Evolutionary conservation across 2,797 vertebrate species (phyloP).

Genomic region (Catamblyrhynchus diadema): DNA sequence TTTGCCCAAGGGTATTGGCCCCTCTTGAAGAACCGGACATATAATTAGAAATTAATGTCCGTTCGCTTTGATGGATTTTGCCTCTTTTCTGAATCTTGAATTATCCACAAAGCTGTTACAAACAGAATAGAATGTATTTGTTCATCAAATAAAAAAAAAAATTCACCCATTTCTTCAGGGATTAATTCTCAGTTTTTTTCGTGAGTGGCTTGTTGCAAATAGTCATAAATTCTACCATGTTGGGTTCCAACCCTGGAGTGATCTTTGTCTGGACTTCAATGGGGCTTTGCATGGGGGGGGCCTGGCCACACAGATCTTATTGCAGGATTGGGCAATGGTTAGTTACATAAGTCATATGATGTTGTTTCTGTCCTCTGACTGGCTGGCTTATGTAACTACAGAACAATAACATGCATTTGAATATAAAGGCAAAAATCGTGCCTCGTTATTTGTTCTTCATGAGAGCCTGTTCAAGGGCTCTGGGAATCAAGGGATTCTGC

Average conservation of each 20-base stretch:
- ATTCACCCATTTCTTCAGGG: slow-evolving; percentile 50
- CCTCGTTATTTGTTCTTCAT: not conserved
- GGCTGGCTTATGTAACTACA: slow-evolving; percentile 60
- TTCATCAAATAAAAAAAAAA: slow-evolving; percentile 18
- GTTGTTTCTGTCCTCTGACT: slow-evolving; percentile 50
- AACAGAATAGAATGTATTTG: slow-evolving; percentile 65
- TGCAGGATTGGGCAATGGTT: slow-evolving; percentile 56
- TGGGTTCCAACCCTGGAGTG: slow-evolving; percentile 48
- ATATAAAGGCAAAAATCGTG: slow-evolving; percentile 54
- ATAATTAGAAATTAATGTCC: slow-evolving; percentile 66
- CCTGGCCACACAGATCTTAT: slow-evolving; percentile 64
- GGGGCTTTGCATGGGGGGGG: slow-evolving; percentile 47
- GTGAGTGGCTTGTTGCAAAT: slow-evolving; percentile 47
- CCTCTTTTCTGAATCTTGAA: slow-evolving; percentile 50
- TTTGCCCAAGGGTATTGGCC: slow-evolving; percentile 26
- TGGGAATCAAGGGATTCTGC: not conserved
- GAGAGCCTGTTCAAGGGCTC: not conserved
- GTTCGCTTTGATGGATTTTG: slow-evolving; percentile 55
- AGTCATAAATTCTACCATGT: slow-evolving; percentile 61
- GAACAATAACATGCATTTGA: slow-evolving; percentile 51
- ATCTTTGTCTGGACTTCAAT: slow-evolving; percentile 68
- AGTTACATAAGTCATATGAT: slow-evolving; percentile 69
- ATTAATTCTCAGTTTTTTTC: slow-evolving; percentile 64
- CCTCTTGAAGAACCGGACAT: slow-evolving; percentile 35
- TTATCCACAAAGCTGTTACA: slow-evolving; percentile 57